phyloP scores from a whole-genome alignment of 2,797 vertebrate genomes.

The Ciconia nigra region DNA sequence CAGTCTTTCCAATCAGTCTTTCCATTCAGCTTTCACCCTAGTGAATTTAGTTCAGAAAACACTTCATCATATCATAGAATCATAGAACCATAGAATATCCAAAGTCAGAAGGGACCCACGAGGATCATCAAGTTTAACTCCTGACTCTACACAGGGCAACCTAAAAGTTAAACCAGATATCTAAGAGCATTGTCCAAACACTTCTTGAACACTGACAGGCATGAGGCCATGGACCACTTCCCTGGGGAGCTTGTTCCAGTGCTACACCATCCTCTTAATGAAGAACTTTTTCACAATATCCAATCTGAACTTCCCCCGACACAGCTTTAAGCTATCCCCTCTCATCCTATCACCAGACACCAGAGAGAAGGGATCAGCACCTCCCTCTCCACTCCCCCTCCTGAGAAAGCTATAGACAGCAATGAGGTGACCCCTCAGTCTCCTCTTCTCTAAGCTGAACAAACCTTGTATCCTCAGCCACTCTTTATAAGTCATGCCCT shows the following conservation, averaged over 20 bases:
- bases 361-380: neutral
- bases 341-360: fast-evolving
- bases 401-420: neutral
- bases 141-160: neutral
- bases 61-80: neutral
- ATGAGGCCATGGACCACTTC: no score
- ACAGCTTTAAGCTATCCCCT: neutral
- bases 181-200: fast-evolving
- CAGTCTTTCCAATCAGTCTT: neutral
- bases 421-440: neutral
- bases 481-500: neutral
- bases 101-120: neutral
- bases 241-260: neutral
- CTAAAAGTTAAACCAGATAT: neutral
- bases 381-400: fast-evolving
- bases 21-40: neutral
- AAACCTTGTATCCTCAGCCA: neutral
- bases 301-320: neutral
- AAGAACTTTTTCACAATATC: neutral
- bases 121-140: neutral
- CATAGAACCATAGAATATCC: neutral
- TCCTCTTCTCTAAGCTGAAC: neutral
- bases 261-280: neutral
- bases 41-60: neutral
- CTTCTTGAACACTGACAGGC: neutral